These are phyloP conservation scores for Hippocampus zosterae DNA, from an alignment of 2,113 vertebrate species.

Conservation along the genomic window DNA sequence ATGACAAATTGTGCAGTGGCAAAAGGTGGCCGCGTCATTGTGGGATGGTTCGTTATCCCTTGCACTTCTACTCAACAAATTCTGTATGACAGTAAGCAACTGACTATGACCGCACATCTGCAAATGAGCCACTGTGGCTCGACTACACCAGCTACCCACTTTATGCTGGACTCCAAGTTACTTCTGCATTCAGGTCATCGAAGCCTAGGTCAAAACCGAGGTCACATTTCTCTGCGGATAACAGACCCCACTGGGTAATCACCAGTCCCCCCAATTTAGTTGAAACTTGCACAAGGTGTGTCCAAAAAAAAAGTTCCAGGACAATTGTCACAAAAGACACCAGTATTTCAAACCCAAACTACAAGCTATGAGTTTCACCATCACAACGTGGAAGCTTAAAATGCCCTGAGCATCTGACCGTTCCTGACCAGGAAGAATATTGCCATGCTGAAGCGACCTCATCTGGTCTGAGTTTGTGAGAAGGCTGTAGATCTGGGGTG, in stretches of 20 bases:
- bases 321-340: no score
- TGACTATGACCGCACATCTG: no score
- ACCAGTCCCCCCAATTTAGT: no score
- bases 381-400: no score
- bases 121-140: constrained; percentile 53
- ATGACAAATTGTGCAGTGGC: constrained; percentile 70
- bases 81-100: constrained; percentile 27
- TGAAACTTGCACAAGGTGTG: neutral
- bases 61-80: constrained; percentile 67
- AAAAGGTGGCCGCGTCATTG: constrained; percentile 58
- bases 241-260: constrained; percentile 2
- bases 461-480: no score
- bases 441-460: no score
- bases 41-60: constrained; percentile 45
- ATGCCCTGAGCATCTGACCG: no score
- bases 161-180: constrained; percentile 28
- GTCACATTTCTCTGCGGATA: neutral
- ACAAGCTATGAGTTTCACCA: no score
- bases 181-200: constrained; percentile 25
- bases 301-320: no score
- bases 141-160: constrained; percentile 40
- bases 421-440: no score
- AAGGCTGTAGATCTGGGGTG: no score
- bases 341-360: no score
- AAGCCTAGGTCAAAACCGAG: neutral